Evolutionary conservation across 2,797 vertebrate species (phyloP), one percentile per base, ranked within the genome.

Genomic region (Echeneis naucrates): DNA sequence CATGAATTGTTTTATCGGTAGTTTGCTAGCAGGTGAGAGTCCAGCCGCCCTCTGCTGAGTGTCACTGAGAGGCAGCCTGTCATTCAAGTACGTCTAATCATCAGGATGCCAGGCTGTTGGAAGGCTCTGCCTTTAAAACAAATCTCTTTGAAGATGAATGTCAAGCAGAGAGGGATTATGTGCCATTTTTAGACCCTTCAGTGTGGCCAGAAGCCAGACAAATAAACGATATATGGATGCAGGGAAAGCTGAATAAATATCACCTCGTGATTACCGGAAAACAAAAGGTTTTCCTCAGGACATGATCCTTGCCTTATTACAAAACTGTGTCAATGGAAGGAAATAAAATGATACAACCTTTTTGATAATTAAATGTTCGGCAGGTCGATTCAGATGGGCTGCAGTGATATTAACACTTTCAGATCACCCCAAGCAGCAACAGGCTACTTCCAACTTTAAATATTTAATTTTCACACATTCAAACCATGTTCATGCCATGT

Each of bases 81-180:
- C 56, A 71, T 78, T 87, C 37, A 72, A 59, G 77, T 77, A 53
- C 63, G 73, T 30, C 76, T 86, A 73, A 78, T 84, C 80, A 82
- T 79, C 80, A 69, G 83, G 82, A 82, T 10, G 80, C 48, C 77
- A 64, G 70, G 72, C 78, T 17, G 11, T 62, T 21, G 21, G 70
- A 67, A 45, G 33, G 52, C 52, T 75, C 68, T 80, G 68, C 79
- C 64, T 87, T 82, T 84, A 80, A 86, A 89, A 79, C 73, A 69
- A 85, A 83, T 54, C 83, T 85, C 82, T 89, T 84, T 90, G 81
- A 86, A 85, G 80, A 87, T 84, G 50, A 91, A 89, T 86, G 85
- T 79, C 79, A 88, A 74, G 80, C 82, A 73, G 45, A 72, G 75
- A 59, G 53, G 70, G 80, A 88, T 88, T 88, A 88, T 52, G 66